These are phyloP conservation scores for Nemapogon koenigi DNA, from an alignment of 2,888 invertebrate species.

Conservation along the genomic window DNA sequence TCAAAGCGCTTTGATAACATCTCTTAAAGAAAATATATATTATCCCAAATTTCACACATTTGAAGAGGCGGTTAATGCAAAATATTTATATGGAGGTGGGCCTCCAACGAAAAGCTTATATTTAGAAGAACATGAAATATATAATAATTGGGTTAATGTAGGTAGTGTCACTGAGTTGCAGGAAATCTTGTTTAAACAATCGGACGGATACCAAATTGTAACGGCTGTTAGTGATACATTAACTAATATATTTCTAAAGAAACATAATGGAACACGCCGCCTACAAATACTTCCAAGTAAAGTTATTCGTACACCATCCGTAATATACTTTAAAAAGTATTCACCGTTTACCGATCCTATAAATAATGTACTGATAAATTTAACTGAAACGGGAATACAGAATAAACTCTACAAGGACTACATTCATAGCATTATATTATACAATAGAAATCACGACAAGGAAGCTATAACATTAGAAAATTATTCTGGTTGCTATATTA, in stretches of 20 bases:
- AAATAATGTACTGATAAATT: slow-evolving; percentile 26
- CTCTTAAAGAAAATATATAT: neutral
- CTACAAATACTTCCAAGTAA: slow-evolving; percentile 31
- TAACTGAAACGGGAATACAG: slow-evolving; percentile 33
- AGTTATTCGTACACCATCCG: slow-evolving; percentile 30
- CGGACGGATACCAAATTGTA: slow-evolving; percentile 33
- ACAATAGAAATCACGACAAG: slow-evolving; percentile 16
- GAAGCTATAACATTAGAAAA: slow-evolving; percentile 31
- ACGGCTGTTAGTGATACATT: slow-evolving; percentile 33
- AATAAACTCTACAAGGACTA: slow-evolving; percentile 30
- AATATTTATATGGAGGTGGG: slow-evolving; percentile 39
- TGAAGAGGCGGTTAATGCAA: slow-evolving; percentile 18
- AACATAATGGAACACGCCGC: slow-evolving; percentile 18
- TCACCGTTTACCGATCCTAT: slow-evolving; percentile 31
- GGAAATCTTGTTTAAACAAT: slow-evolving; percentile 24
- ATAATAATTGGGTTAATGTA: slow-evolving; percentile 30
- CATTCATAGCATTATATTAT: slow-evolving; percentile 14
- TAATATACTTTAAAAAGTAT: slow-evolving; percentile 41
- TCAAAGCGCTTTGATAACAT: slow-evolving; percentile 1
- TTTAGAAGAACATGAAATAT: slow-evolving; percentile 29
- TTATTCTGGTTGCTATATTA: slow-evolving; percentile 36
- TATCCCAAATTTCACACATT: slow-evolving; percentile 3
- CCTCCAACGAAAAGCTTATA: slow-evolving; percentile 36
- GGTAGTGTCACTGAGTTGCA: slow-evolving; percentile 26
- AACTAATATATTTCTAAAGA: slow-evolving; percentile 23